phyloP scores from a whole-genome alignment of 2,888 invertebrate genomes.

The Dasypolia templi region DNA sequence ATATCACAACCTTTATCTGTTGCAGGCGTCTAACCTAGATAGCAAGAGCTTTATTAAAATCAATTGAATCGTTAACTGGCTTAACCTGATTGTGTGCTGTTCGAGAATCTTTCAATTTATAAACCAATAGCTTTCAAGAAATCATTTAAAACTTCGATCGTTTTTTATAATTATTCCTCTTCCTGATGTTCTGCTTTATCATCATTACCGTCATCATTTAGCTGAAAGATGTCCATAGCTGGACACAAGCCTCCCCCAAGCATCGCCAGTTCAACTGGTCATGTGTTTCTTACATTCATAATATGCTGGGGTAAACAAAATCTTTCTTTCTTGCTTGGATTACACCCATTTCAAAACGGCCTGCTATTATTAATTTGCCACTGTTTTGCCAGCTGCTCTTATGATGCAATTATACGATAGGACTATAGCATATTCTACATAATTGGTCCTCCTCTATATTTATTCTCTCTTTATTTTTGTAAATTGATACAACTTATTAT shows the following conservation, averaged over 20 bases:
- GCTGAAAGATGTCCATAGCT: neutral
- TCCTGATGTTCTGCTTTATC: neutral
- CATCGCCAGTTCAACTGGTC: neutral
- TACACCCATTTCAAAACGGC: neutral
- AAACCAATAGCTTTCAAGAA: neutral
- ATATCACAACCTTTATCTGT: conserved; percentile 52
- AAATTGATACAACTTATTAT: conserved; percentile 11
- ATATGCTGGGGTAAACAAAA: neutral
- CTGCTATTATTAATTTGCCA: neutral
- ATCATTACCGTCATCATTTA: neutral
- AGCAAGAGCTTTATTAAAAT: conserved; percentile 30
- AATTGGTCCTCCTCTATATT: conserved; percentile 16
- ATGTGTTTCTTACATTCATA: neutral
- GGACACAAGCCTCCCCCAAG: neutral
- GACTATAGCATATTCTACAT: neutral
- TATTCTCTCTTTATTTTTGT: conserved; percentile 19
- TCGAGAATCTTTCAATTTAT: neutral
- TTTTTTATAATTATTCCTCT: neutral
- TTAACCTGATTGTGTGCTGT: neutral
- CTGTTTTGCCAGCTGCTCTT: neutral
- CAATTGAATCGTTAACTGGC: conserved; percentile 31
- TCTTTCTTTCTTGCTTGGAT: neutral
- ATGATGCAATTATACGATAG: neutral
- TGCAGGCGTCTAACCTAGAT: conserved; percentile 38
- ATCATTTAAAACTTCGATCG: neutral